phyloP scores from a whole-genome alignment of 2,888 invertebrate species.

The Erynnis tages region DNA sequence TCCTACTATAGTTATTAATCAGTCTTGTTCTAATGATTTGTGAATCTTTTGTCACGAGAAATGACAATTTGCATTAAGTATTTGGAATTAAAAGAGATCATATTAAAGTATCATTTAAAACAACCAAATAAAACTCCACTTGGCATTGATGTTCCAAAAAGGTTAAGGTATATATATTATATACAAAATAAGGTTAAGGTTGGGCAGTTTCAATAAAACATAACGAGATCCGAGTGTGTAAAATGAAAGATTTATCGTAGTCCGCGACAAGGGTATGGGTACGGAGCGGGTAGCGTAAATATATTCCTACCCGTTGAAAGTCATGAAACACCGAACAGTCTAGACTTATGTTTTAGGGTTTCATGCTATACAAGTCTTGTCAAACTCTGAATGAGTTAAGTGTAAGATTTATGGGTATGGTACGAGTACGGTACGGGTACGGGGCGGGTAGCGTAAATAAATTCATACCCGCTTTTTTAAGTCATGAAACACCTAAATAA shows the following conservation, averaged over 20 bases:
- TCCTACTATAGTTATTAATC: too few relatives aligned
- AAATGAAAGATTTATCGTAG: conserved; percentile 69
- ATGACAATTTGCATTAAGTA: too few relatives aligned
- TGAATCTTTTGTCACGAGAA: too few relatives aligned
- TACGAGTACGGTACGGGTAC: conserved; percentile 32
- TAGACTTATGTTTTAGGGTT: conserved; percentile 64
- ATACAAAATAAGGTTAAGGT: conserved; percentile 49
- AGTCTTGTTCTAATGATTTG: too few relatives aligned
- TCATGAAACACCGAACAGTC: conserved; percentile 50
- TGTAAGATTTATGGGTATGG: conserved; percentile 65
- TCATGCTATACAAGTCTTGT: too few relatives aligned
- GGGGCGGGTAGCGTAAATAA: conserved; percentile 52
- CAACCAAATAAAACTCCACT: not conserved
- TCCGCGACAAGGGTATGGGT: conserved; percentile 37
- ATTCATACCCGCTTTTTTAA: conserved; percentile 68
- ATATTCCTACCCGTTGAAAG: conserved; percentile 69
- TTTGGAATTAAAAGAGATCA: too few relatives aligned
- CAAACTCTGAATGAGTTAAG: conserved; percentile 59
- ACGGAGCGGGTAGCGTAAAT: conserved; percentile 48
- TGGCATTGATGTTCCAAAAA: too few relatives aligned
- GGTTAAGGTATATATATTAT: conserved; percentile 37
- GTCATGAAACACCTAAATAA: conserved; percentile 51
- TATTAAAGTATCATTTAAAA: too few relatives aligned
- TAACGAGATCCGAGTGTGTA: conserved; percentile 59
- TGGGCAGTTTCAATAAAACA: conserved; percentile 58